These are phyloP conservation scores for Hemithea aestivaria DNA, from an alignment of 2,888 invertebrate species.

Conservation along the genomic window DNA sequence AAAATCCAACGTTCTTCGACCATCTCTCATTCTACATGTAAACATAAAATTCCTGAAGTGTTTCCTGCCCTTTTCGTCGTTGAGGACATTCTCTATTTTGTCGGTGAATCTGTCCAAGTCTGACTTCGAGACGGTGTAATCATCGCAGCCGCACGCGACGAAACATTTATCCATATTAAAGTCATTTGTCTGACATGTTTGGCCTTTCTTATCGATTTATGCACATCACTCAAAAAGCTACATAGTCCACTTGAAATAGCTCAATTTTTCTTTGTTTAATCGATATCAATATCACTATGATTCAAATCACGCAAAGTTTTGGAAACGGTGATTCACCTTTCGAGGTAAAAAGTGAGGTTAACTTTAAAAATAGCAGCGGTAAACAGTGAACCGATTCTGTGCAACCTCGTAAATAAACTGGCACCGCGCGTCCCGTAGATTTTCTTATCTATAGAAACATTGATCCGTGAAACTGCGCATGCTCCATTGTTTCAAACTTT, in stretches of 20 bases:
- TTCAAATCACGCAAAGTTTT: constrained; percentile 5
- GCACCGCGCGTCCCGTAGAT: constrained; percentile 30
- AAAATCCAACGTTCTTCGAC: constrained; percentile 57
- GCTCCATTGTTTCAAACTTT: constrained; percentile 38
- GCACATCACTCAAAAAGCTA: constrained; percentile 14
- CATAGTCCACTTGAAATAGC: constrained; percentile 7
- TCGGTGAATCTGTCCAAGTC: constrained; percentile 75
- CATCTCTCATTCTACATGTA: constrained; percentile 61
- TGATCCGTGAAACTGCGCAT: constrained; percentile 40
- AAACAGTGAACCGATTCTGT: constrained; percentile 43
- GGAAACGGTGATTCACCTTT: constrained; percentile 48
- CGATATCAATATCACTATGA: constrained; percentile 5
- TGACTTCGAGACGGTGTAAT: constrained; percentile 61
- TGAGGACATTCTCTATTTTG: constrained; percentile 72
- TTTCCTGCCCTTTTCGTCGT: constrained; percentile 65
- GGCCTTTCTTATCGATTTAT: constrained; percentile 49
- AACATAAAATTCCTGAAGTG: constrained; percentile 70
- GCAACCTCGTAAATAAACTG: constrained; percentile 59
- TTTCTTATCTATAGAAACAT: constrained; percentile 17
- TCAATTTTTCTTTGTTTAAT: constrained; percentile 8
- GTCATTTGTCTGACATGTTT: constrained; percentile 42
- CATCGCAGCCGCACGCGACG: constrained; percentile 67
- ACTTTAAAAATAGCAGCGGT: constrained; percentile 58
- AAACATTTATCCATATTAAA: constrained; percentile 72
- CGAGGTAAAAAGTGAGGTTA: constrained; percentile 62